phyloP scores from a whole-genome alignment of 2,888 invertebrate species.

The Leptopilina myrica region DNA sequence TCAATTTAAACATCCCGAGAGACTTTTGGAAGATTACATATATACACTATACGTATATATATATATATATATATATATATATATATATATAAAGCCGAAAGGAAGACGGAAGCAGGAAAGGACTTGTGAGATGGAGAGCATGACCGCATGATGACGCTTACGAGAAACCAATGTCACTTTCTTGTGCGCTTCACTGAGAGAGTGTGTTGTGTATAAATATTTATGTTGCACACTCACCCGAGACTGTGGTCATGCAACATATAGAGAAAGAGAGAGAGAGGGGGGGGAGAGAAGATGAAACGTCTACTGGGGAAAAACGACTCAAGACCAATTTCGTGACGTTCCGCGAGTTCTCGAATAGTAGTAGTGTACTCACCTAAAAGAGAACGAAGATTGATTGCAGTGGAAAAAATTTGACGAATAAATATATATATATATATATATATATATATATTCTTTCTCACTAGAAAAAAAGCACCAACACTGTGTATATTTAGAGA shows the following conservation, averaged over 20 bases:
- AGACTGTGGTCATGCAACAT: constrained; percentile 29
- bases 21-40: constrained; percentile 11
- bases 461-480: neutral
- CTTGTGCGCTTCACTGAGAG: neutral
- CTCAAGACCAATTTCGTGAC: constrained; percentile 19
- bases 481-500: neutral
- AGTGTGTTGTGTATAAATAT: constrained; percentile 22
- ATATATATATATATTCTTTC: neutral
- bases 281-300: neutral
- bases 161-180: constrained; percentile 29
- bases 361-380: neutral
- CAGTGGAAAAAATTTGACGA: neutral
- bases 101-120: neutral
- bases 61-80: no score
- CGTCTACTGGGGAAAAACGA: constrained; percentile 4
- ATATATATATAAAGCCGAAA: neutral
- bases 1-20: neutral
- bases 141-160: neutral
- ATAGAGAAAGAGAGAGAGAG: no score
- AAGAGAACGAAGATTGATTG: constrained; percentile 26
- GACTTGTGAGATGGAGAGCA: neutral
- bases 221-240: constrained; percentile 12
- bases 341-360: neutral
- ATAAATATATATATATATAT: constrained; percentile 17
- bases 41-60: no score